phyloP scores from a whole-genome alignment of 2,888 invertebrate species.

The Stictocephala bisonia region DNA sequence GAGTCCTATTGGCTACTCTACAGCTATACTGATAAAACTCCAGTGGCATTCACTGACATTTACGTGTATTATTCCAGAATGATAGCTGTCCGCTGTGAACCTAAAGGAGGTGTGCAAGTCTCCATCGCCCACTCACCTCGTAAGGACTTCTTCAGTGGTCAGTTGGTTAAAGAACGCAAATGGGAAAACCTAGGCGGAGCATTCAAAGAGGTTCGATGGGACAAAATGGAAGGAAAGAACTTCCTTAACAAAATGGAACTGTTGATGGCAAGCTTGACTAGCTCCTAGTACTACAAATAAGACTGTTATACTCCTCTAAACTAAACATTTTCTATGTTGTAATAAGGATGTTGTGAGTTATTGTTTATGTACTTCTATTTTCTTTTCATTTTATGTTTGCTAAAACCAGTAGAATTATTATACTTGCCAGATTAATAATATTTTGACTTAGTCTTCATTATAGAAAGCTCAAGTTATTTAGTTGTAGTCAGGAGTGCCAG shows the following conservation, averaged over 20 bases:
- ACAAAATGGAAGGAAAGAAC: conserved; percentile 96
- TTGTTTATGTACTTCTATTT: too few relatives aligned
- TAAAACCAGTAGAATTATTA: too few relatives aligned
- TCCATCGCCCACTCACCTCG: conserved; percentile 90
- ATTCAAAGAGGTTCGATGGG: conserved; percentile 87
- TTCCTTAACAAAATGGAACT: conserved; percentile 97
- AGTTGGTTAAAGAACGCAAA: conserved; percentile 88
- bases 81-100: conserved; percentile 91
- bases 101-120: conserved; percentile 88
- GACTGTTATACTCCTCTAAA: too few relatives aligned
- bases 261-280: conserved; percentile 89
- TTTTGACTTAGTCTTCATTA: too few relatives aligned
- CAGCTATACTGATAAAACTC: too few relatives aligned
- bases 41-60: too few relatives aligned
- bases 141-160: conserved; percentile 88
- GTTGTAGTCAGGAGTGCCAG: too few relatives aligned
- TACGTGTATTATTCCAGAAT: conserved; percentile 65
- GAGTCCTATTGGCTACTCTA: too few relatives aligned
- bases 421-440: too few relatives aligned
- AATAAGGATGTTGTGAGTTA: not conserved
- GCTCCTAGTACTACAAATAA: conserved; percentile 68
- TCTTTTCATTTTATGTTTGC: too few relatives aligned
- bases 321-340: too few relatives aligned
- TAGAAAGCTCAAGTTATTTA: too few relatives aligned
- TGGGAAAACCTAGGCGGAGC: conserved; percentile 96